Evolutionary conservation across 2,113 vertebrate genomes (phyloP).

Genomic region (Platycercus adscitus): DNA sequence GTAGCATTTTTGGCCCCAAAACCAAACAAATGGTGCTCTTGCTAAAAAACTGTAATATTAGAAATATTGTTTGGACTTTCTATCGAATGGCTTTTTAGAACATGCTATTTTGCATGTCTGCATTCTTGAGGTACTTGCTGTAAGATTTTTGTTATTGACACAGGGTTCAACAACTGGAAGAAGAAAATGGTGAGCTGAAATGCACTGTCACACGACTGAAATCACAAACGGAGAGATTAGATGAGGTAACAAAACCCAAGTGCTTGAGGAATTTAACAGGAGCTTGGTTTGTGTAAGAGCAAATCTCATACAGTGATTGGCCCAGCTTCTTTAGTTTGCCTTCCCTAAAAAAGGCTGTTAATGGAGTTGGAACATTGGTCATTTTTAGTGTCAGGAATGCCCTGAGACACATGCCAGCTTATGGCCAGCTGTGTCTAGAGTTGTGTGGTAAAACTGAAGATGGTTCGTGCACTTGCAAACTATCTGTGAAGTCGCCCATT

Average conservation of each 20-base stretch:
- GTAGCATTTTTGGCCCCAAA: not conserved
- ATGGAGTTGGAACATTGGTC: not conserved
- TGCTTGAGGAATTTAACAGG: not conserved
- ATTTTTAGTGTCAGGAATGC: not conserved
- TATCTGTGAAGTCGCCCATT: not conserved
- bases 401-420: accelerated
- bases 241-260: conserved; percentile 82
- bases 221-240: conserved; percentile 90
- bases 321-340: not conserved
- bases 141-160: conserved; percentile 10
- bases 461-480: not conserved
- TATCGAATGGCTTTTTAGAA: not conserved
- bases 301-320: not conserved
- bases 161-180: conserved; percentile 90
- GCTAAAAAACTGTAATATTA: not conserved
- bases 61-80: not conserved
- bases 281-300: not conserved
- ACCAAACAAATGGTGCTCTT: not conserved
- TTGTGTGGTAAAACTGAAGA: not conserved
- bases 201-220: conserved; percentile 84
- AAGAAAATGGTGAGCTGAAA: conserved; percentile 88
- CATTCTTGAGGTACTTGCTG: not conserved
- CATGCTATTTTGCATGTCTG: not conserved
- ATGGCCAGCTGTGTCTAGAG: not conserved
- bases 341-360: not conserved